Conservation (phyloP, 2,797 vertebrate genomes). For the Lepilemur septentrionalis region DNA sequence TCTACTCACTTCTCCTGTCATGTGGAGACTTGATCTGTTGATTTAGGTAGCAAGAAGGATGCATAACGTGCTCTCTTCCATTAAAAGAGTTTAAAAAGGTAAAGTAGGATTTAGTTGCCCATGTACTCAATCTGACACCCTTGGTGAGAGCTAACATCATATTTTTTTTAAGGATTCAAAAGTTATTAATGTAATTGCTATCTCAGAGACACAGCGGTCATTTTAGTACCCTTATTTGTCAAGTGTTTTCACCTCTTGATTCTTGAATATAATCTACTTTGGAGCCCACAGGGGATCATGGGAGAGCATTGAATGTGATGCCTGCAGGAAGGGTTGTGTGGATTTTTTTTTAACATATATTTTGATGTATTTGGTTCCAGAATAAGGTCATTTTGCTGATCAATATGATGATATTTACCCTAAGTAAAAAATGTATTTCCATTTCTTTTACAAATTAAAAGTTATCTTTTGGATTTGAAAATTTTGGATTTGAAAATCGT, state of each 20-base stretch:
- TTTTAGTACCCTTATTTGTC: slow-evolving; percentile 46
- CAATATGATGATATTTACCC: slow-evolving; percentile 41
- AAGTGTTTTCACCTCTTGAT: slow-evolving; percentile 46
- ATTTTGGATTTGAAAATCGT: slow-evolving; percentile 33
- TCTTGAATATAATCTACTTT: slow-evolving; percentile 53
- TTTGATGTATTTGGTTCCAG: slow-evolving; percentile 38
- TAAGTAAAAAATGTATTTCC: slow-evolving; percentile 55
- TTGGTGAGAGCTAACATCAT: background rate
- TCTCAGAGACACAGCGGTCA: slow-evolving; percentile 31
- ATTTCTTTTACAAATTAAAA: slow-evolving; percentile 69
- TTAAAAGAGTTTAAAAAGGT: background rate
- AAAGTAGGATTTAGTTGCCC: background rate
- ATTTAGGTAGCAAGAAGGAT: background rate
- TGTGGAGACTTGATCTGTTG: background rate
- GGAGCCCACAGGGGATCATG: slow-evolving; percentile 6
- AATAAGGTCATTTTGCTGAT: slow-evolving; percentile 52
- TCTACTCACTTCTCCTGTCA: background rate
- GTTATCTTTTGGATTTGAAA: slow-evolving; percentile 53
- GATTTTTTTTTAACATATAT: background rate
- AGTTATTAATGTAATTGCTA: slow-evolving; percentile 38
- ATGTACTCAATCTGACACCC: background rate
- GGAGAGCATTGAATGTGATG: slow-evolving; percentile 3
- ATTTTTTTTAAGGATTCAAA: background rate
- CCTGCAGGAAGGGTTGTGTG: background rate
- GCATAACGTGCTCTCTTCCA: background rate